Evolutionary conservation across 2,888 invertebrate species (phyloP).

Genomic region (Deroplatys truncata): DNA sequence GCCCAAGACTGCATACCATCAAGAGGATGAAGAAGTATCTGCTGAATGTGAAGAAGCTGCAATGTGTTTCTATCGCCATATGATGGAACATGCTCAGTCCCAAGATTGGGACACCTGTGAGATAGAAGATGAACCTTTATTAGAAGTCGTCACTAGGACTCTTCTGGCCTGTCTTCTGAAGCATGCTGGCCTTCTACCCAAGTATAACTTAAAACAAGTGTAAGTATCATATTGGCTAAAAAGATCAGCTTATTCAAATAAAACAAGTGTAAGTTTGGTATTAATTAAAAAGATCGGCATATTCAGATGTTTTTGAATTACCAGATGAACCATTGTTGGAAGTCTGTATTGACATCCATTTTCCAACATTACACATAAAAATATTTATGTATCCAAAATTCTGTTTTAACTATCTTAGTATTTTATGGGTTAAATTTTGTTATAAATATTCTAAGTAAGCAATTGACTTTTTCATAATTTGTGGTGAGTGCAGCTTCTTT

Average conservation of each 20-base stretch:
- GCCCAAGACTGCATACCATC: no score
- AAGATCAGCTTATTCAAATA: conserved; percentile 8
- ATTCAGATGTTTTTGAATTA: no score
- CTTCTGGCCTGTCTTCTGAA: conserved; percentile 51
- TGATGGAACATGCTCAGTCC: conserved; percentile 44
- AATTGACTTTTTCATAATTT: no score
- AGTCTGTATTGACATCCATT: no score
- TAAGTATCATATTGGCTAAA: conserved; percentile 36
- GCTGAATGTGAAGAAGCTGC: neutral
- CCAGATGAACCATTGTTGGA: no score
- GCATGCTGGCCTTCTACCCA: conserved; percentile 49
- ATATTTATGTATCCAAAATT: no score
- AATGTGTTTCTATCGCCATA: conserved; percentile 38
- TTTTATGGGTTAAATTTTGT: no score
- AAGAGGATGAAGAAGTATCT: neutral
- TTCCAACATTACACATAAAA: no score
- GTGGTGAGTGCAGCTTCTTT: no score
- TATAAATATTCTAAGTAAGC: no score
- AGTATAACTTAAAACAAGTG: conserved; percentile 42
- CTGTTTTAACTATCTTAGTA: no score
- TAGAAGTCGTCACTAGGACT: conserved; percentile 49
- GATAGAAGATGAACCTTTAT: conserved; percentile 42
- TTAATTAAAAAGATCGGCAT: neutral
- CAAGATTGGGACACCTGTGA: conserved; percentile 52
- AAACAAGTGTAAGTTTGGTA: conserved; percentile 42